Evolutionary conservation across 2,113 vertebrate genomes (phyloP), one percentile per base, ranked within the genome.

Genomic region (Tauraco erythrolophus): DNA sequence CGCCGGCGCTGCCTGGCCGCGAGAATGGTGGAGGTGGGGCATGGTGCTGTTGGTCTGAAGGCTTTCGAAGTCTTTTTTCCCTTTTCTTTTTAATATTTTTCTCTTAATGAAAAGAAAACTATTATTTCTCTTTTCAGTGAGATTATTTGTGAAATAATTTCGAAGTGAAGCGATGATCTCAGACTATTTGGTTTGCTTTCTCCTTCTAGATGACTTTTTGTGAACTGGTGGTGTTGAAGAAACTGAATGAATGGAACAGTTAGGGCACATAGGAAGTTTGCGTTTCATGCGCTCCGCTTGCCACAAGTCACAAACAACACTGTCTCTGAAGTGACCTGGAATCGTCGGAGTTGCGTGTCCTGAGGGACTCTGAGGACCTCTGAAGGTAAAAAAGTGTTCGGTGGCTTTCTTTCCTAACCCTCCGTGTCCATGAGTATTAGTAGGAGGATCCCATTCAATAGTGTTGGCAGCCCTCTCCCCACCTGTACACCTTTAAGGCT

Each of bases 191-290:
- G 5, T 71, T 91, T 84, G 56, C 24, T 66, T 54, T 92, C 41
- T 77, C 1, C 35, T 75, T 74, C 9, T 56, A 96, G 96, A 7
- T 81, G 13, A 2, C 37, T 51, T 66, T 37, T 57, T 19, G 56
- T 27, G 82, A 54, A 0, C 43, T 25, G 80, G 25, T 28, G 57
- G 31, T 9, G 57, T 16, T 39, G 77, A 75, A 61, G 77, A 56
- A 60, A 5, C 35, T 31, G 84, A 76, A 91, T 92, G 95, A 91
- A 96, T 97, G 96, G 94, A 78, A 66, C 33, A 8, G 46, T 46
- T 46, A 12, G 64, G 64, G 60, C 69, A 48, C 31, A 57, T 56
- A 7, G 48, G 76, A 65, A 45, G 33, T 31, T 86, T 19, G 30
- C 7, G 0, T 72, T 94, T 85, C 50, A 1, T 30, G 33, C 58